A percentile compares a stretch with the other conserved stretches of the same genome.
Conservation (phyloP, 2,113 vertebrate species). For the Hydropotes inermis region DNA sequence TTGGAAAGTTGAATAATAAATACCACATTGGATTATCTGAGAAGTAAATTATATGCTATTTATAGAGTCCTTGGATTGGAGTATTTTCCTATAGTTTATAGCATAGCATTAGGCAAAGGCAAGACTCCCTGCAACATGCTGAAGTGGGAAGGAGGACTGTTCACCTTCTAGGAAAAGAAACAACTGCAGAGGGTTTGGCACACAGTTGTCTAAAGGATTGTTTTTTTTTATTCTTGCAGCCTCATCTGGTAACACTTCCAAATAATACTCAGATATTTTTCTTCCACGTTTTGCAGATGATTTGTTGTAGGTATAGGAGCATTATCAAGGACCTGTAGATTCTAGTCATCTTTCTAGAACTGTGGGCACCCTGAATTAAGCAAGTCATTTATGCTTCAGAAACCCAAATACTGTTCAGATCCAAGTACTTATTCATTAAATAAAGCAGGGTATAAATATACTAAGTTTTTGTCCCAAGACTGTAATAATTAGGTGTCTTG, state of each 20-base stretch:
- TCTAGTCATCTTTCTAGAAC: background rate
- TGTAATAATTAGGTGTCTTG: background rate
- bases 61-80: background rate
- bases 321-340: background rate
- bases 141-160: background rate
- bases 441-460: background rate
- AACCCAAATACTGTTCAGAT: background rate
- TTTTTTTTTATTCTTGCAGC: background rate
- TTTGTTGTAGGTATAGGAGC: background rate
- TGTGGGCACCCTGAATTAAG: background rate
- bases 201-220: background rate
- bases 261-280: conserved; percentile 11
- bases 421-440: background rate
- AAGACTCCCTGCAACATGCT: background rate
- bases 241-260: background rate
- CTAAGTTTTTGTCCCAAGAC: background rate
- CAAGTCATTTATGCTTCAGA: conserved; percentile 1
- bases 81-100: background rate
- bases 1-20: background rate
- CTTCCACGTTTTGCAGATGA: background rate
- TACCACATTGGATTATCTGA: background rate
- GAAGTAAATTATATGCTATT: background rate
- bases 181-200: background rate
- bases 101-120: background rate
- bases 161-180: background rate